A percentile compares a stretch with the other conserved stretches of the same genome.
Conservation (phyloP, 1,140 invertebrate genomes). For the Cheumatopsyche charites region DNA sequence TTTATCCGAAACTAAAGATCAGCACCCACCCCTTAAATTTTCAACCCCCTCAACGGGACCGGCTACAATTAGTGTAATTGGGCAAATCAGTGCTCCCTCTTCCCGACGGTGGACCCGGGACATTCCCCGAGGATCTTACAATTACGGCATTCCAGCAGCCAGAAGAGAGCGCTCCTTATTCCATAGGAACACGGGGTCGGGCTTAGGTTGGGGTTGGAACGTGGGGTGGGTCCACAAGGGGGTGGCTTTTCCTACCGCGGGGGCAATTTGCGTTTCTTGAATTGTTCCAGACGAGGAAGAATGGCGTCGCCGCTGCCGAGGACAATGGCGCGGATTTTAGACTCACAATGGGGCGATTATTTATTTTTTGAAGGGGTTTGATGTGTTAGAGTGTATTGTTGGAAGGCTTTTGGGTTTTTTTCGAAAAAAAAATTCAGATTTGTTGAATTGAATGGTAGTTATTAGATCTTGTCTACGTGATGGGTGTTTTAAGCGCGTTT, state of each 20-base stretch:
- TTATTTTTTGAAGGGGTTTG: neutral
- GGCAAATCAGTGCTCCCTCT: constrained; percentile 37
- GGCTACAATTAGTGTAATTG: constrained; percentile 42
- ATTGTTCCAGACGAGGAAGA: constrained; percentile 36
- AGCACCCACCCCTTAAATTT: neutral
- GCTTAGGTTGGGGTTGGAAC: no score
- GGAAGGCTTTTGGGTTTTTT: no score
- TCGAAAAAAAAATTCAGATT: no score
- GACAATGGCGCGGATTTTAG: neutral
- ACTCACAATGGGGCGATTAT: neutral
- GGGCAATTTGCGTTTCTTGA: constrained; percentile 39
- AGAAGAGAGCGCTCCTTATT: neutral
- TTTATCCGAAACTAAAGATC: neutral
- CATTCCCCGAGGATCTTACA: constrained; percentile 41
- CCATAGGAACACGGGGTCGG: no score
- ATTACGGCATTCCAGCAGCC: constrained; percentile 33
- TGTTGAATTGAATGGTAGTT: no score
- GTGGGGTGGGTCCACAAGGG: no score
- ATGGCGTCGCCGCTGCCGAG: constrained; percentile 14
- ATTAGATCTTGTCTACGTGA: no score
- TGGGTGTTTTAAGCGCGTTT: no score
- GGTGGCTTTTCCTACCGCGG: neutral
- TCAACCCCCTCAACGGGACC: neutral
- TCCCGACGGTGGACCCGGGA: constrained; percentile 36
- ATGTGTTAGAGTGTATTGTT: neutral